Conservation (phyloP, 2,888 invertebrate genomes). For the Suillia variegata region DNA sequence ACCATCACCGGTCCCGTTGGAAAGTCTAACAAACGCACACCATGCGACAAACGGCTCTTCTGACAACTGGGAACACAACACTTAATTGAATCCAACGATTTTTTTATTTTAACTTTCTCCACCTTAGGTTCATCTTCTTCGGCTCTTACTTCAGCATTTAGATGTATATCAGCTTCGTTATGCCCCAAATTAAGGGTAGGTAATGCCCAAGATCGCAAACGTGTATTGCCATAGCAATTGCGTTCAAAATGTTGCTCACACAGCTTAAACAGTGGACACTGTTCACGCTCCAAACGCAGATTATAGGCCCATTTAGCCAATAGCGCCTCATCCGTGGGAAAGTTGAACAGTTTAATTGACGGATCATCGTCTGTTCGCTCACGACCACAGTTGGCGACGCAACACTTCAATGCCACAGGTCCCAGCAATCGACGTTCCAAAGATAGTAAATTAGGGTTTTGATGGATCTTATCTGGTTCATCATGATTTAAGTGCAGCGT, state of each 20-base stretch:
- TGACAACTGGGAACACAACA: conserved; percentile 44
- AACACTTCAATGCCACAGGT: conserved; percentile 30
- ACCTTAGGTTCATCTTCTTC: background rate
- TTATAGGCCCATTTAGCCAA: conserved; percentile 35
- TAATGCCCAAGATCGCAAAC: conserved; percentile 35
- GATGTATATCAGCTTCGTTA: conserved; percentile 16
- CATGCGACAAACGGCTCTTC: conserved; percentile 46
- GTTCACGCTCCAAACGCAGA: conserved; percentile 29
- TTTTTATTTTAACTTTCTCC: conserved; percentile 40
- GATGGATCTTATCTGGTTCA: conserved; percentile 14
- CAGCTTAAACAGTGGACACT: conserved; percentile 31
- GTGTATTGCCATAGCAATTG: conserved; percentile 29
- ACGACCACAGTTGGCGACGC: conserved; percentile 27
- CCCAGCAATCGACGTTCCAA: conserved; percentile 29
- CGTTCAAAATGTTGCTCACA: conserved; percentile 35
- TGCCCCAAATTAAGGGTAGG: conserved; percentile 33
- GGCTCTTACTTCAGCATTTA: background rate
- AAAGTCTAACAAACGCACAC: conserved; percentile 45
- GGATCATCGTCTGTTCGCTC: conserved; percentile 23
- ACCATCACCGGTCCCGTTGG: conserved; percentile 41
- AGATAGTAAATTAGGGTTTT: conserved; percentile 29
- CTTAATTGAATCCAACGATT: conserved; percentile 34
- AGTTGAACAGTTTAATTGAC: conserved; percentile 27
- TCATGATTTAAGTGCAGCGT: conserved; percentile 28
- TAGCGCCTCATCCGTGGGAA: conserved; percentile 30